Evolutionary conservation across 1,140 invertebrate genomes (phyloP), one percentile per base, ranked within the genome.

Genomic region (Ostrea denselamellosa): DNA sequence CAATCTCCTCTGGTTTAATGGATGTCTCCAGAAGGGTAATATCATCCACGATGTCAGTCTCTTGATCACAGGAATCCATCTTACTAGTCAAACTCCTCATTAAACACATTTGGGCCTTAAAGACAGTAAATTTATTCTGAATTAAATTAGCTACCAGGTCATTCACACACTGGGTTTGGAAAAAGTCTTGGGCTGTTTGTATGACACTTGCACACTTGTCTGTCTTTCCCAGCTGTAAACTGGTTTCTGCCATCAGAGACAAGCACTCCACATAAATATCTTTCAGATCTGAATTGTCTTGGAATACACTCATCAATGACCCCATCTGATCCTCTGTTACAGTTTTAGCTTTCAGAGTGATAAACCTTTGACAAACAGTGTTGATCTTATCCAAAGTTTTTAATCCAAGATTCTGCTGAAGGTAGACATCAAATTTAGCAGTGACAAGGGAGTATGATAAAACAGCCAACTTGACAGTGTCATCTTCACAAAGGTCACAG

Each of bases 401-500:
- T 25, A n/a, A 77, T 19, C 14, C 12, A 9, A 52, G 25, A 77
- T 86, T 82, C 34, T 56, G 52, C 17, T 54, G 52, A 14, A n/a
- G 0, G 14, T 71, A 71, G 25, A 77, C 44, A 53, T 54, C 28
- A 12, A 28, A 54, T 25, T 22, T 54, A 8, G 54, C 85, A n/a
- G 77, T 17, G 17, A 87, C 17, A n/a, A 58, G 34, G 28, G 83
- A n/a, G 25, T 65, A 51, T 28, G 58, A 58, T 56, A 87, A n/a
- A 83, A 83, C 81, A 52, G 44, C 82, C 22, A 65, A 25, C n/a
- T 62, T 83, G 8, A 62, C 54, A 44, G n/a, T 77, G n/a, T 58
- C 52, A 52, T 87, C 86, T 52, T 54, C 19, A 83, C 86, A 87
- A n/a, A 84, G 28, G 54, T 84, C 81, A 87, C 86, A 87, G 54